Evolutionary conservation across 37 sponge, comb jelly and placozoan species (phyloP).

Genomic region (Spongilla lacustris): DNA sequence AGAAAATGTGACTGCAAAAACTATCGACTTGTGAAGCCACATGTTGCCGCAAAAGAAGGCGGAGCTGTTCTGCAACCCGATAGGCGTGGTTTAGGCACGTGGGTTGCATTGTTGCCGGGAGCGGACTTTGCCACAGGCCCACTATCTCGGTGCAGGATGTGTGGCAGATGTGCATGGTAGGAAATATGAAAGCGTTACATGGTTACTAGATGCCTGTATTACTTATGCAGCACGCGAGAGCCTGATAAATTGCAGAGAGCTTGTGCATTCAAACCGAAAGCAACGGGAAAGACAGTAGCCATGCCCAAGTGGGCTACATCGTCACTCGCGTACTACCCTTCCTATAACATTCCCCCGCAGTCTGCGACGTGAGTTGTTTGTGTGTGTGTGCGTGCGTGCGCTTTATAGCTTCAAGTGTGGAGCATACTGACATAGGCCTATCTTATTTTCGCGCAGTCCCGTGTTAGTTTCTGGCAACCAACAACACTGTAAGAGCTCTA

Average conservation of each 20-base stretch:
- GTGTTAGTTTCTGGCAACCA: conserved; percentile 71
- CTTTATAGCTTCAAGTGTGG: neutral
- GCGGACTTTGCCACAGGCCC: neutral
- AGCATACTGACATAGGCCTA: neutral
- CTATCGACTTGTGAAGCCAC: conserved; percentile 2
- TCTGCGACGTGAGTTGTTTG: conserved; percentile 57
- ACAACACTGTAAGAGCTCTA: conserved; percentile 21
- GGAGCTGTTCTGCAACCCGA: conserved; percentile 44
- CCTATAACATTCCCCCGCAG: conserved; percentile 86
- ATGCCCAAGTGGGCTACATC: conserved; percentile 29
- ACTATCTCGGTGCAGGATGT: conserved; percentile 30
- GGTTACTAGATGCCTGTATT: neutral
- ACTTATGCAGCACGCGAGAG: conserved; percentile 45
- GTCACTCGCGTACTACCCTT: conserved; percentile 65
- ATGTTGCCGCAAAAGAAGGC: conserved; percentile 1
- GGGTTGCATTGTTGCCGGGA: neutral
- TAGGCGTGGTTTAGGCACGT: conserved; percentile 8
- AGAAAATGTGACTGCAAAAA: conserved; percentile 41
- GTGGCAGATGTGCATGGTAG: conserved; percentile 83
- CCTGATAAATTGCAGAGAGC: conserved; percentile 31
- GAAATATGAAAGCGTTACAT: neutral
- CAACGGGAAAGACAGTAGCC: conserved; percentile 14
- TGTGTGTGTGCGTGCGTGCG: neutral
- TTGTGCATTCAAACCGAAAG: conserved; percentile 65
- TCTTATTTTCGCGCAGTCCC: conserved; percentile 45